Percentiles rank a stretch among this genome's conserved stretches.
Conservation (phyloP, 92 coral and sea anemone genomes). For the Heteractis magnifica region DNA sequence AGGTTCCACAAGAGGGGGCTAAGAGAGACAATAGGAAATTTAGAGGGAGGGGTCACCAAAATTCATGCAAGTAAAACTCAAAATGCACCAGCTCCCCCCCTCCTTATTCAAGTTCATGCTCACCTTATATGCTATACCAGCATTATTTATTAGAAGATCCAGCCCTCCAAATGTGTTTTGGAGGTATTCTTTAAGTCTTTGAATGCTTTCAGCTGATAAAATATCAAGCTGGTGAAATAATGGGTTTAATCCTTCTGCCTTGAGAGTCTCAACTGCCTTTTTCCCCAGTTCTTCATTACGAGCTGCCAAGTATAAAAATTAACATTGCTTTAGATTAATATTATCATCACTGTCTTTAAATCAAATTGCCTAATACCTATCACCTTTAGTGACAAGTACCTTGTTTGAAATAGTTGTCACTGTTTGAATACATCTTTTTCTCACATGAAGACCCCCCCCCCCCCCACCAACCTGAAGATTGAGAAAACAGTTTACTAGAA, state of each 20-base stretch:
- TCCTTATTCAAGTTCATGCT: no score
- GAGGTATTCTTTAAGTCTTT: slow-evolving; percentile 46
- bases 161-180: slow-evolving; percentile 63
- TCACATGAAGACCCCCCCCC: no score
- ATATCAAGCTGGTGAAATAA: slow-evolving; percentile 80
- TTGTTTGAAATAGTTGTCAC: no score
- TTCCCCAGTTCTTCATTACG: slow-evolving; percentile 75
- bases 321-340: not conserved
- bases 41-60: no score
- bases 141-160: slow-evolving; percentile 80
- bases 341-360: not conserved
- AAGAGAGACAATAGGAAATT: no score
- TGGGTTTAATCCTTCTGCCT: slow-evolving; percentile 65
- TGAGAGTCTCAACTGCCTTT: slow-evolving; percentile 58
- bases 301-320: slow-evolving; percentile 29
- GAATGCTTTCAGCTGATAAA: slow-evolving; percentile 64
- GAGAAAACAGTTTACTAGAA: not conserved
- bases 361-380: not conserved
- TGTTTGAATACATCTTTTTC: no score
- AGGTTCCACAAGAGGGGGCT: no score
- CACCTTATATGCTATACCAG: slow-evolving; percentile 53
- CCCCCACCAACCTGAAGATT: no score
- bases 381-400: not conserved
- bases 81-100: no score
- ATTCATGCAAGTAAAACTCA: no score